Evolutionary conservation across 2,888 invertebrate genomes (phyloP), one percentile per base, ranked within the genome.

Genomic region (Coremacera marginata): DNA sequence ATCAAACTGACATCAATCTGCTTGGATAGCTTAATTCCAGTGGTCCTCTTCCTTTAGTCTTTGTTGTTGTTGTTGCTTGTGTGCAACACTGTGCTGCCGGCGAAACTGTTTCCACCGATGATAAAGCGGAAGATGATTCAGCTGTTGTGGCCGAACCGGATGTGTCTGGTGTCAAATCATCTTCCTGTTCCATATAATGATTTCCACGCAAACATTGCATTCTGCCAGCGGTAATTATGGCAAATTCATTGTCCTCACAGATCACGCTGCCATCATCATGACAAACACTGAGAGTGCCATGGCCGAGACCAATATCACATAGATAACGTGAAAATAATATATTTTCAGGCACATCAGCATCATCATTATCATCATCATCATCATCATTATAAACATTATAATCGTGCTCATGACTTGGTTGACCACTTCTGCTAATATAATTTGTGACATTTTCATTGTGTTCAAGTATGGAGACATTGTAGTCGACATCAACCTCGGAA

Each of bases 231-330:
- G 34, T n/a, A 25, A 19, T 70, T 52, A 25, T 70, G 55, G 83
- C 83, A 34, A 85, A 84, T 77, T 85, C 86, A 77, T 85, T 85
- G 65, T 81, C 79, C 57, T 80, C 79, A 67, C 78, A 77, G 27
- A 75, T 74, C 5, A 72, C 63, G 63, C 51, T 52, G 55, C 72
- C 72, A 16, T 72, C 71, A 62, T 70, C 77, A 71, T 70, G 70
- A 34, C 34, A 67, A 8, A 52, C 49, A 44, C 55, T 8, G 8
- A 25, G 27, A 44, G 52, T 14, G 51, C 27, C 22, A 8, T 68
- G 44, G 57, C 22, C 68, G 16, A 25, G 31, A 34, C 55, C 44
- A 14, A 65, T 52, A 19, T n/a, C 73, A 34, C 57, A 37, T 5
- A 72, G 51, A 27, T 60, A 76, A 65, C 49, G 51, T 11, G 75